A percentile compares a stretch with the other conserved stretches of the same genome.
Evolutionary conservation across 2,797 vertebrate species (phyloP).

Genomic region (Vespertilio murinus): DNA sequence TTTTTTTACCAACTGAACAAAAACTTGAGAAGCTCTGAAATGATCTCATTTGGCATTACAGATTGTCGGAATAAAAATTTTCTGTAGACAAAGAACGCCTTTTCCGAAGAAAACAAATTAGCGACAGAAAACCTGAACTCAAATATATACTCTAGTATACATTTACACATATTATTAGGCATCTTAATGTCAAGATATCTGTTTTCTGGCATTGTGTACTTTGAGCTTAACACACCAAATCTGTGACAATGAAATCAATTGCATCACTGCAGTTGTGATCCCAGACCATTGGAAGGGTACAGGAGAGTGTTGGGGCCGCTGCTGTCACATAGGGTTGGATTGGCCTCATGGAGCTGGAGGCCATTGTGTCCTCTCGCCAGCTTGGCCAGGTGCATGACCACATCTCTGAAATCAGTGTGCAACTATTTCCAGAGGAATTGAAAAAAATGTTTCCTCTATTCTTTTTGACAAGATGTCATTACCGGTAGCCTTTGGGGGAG

Average conservation of each 20-base stretch:
- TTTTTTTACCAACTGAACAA: constrained; percentile 15
- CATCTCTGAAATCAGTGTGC: constrained; percentile 54
- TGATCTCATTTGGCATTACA: not conserved
- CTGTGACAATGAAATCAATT: not conserved
- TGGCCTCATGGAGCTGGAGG: constrained; percentile 21
- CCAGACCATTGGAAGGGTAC: not conserved
- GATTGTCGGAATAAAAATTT: not conserved
- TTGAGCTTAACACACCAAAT: not conserved
- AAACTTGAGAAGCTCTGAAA: not conserved
- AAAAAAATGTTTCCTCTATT: constrained; percentile 71
- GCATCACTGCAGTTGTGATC: not conserved
- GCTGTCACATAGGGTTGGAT: not conserved
- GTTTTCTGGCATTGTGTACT: not conserved
- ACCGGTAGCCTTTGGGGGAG: constrained; percentile 50
- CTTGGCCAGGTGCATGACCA: constrained; percentile 20
- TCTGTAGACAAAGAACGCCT: not conserved
- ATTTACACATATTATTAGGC: not conserved
- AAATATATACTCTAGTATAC: not conserved
- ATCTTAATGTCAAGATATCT: not conserved
- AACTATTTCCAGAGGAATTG: constrained; percentile 57
- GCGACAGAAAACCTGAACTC: not conserved
- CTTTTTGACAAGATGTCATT: constrained; percentile 71
- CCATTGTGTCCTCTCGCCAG: constrained; percentile 46
- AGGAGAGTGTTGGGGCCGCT: not conserved
- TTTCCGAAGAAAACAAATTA: not conserved